Base-by-base conservation (phyloP, 2,888 invertebrate species). In the Aphidius colemani region DNA sequence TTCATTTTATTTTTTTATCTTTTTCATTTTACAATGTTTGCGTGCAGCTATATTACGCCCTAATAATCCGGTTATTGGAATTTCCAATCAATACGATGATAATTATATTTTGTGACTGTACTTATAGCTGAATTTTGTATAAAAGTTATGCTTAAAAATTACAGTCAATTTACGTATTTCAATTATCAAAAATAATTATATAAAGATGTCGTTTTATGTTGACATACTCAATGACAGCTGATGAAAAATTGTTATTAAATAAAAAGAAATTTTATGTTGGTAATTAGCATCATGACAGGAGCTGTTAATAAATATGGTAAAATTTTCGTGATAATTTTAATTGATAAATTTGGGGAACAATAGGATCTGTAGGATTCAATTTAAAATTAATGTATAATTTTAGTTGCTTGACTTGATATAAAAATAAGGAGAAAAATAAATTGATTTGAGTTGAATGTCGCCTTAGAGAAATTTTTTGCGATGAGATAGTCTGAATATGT, bases 391-490 rank as follows among this genome's bases (percentile, higher is more conserved):
- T 18, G 1, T 18, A 18, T 2, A 18, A 18, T 18, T 18, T 18
- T 18, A 18, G 1, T 18, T 18, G 13, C 13, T 18, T 18, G 13
- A 18, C 13, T 18, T 18, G 13, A 18, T 18, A 18, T 2, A 56
- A 46, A 53, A 30, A 30, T 44, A 48, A 50, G 43, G 60, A n/a
- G 39, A 45, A 49, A 64, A 11, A 40, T 39, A 59, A 51, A 56
- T 53, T 51, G 48, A 55, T 13, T 40, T 65, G 61, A 49, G 62
- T 62, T 62, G 64, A 64, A 64, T 61, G 57, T 55, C 50, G 63
- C 57, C 61, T 66, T 64, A 63, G 66, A 67, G 66, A 61, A 66
- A 71, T 68, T 68, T 69, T n/a, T n/a, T n/a, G n/a, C 53, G 66
- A 67, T 59, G 53, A 53, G 63, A 64, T 53, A 53, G 63, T 61